Base-by-base conservation (phyloP, 2,888 invertebrate genomes). In the Eretmocerus hayati region DNA sequence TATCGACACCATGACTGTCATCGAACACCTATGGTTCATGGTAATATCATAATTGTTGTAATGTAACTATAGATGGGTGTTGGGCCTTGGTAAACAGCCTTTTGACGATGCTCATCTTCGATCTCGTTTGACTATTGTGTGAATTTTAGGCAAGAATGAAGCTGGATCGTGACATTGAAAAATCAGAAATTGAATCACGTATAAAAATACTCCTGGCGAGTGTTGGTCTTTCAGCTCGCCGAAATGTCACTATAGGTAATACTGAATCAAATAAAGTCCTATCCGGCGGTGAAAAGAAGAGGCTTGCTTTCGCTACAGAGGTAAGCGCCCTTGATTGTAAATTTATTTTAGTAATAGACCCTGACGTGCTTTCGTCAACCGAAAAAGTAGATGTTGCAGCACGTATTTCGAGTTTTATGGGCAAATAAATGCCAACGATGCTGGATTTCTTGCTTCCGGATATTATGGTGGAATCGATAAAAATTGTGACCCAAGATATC, bases 221-320 rank as follows among this genome's bases (percentile, higher is more conserved):
- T 61, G 76, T 91, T 4, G 86, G 87, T 0, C 70, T 92, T 1
- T 74, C 78, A 1, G 79, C 83, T 5, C 84, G 85, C 52, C 76
- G 84, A 6, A 76, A 87, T 57, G 85, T 87, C 0, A 75, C 82
- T 49, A 95, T 96, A 48, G 94, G 93, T 1, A 79, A 80, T 1
- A 75, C 80, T 11, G 85, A 85, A 33, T 80, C 84, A 18, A 75
- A 77, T 43, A 90, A 90, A 68, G 86, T 90, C 0, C 75, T 96
- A 2, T 95, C 94, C 0, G 94, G 95, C 0, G 96, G 96, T 0
- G 96, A 96, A 67, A 85, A 87, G 64, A 95, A 95, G 65, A 77
- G 95, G 46, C 74, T 96, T 18, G 86, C 94, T 0, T 94, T 96
- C 67, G 96, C 94, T 4, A 86, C 91, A 1, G 95, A 95, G 77